Percentiles rank a stretch among this genome's conserved stretches.
Evolutionary conservation across 92 coral and sea anemone genomes (phyloP).

Genomic region (Muricea muricata): DNA sequence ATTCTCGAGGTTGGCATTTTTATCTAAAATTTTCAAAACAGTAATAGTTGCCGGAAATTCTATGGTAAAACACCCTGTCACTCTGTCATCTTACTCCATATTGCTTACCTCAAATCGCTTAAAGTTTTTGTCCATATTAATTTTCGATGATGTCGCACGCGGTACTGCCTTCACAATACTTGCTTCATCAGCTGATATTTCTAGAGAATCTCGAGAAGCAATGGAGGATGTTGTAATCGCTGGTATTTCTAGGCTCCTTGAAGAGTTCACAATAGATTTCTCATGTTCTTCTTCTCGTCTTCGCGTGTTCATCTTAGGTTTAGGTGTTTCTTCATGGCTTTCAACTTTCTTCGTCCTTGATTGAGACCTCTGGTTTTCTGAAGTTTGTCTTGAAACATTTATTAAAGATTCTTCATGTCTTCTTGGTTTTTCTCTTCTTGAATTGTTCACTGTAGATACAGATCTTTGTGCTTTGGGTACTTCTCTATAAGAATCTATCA

Average conservation of each 20-base stretch:
- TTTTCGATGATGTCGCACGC: not conserved
- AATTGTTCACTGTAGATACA: not conserved
- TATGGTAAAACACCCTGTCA: too few species aligned
- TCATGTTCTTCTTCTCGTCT: too few species aligned
- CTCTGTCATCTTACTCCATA: too few species aligned
- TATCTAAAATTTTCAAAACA: not conserved
- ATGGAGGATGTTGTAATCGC: not conserved
- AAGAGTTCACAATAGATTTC: not conserved
- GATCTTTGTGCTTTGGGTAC: too few species aligned
- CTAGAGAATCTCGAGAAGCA: not conserved
- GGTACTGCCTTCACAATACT: not conserved
- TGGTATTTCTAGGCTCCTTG: not conserved
- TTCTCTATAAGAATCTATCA: too few species aligned
- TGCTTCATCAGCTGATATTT: not conserved
- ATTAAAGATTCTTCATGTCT: not conserved
- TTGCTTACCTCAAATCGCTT: slow-evolving; percentile 5
- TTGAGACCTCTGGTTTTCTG: not conserved
- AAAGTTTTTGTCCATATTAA: slow-evolving; percentile 4
- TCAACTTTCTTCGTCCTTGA: not conserved
- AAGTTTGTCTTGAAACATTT: not conserved
- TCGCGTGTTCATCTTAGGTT: too few species aligned
- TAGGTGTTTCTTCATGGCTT: not conserved
- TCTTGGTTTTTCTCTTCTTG: not conserved
- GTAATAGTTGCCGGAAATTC: not conserved
- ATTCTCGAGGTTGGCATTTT: slow-evolving; percentile 2